Evolutionary conservation across 2,888 invertebrate species (phyloP).

Genomic region (Eupithecia centaureata): DNA sequence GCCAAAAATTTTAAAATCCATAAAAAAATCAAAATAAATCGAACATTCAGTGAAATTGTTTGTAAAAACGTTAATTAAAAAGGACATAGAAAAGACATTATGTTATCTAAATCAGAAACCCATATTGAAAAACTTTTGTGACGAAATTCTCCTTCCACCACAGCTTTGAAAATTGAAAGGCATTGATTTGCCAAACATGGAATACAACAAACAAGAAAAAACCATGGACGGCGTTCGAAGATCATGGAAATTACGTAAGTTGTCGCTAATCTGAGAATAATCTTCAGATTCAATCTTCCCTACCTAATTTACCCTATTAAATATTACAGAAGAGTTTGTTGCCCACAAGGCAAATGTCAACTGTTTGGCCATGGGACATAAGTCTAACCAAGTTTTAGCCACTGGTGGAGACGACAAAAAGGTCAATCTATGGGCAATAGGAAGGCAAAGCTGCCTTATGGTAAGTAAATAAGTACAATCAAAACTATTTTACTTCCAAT

Average conservation of each 20-base stretch:
- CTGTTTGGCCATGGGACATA: slow-evolving; percentile 94
- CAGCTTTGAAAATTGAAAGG: slow-evolving; percentile 21
- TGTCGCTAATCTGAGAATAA: slow-evolving; percentile 15
- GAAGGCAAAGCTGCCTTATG: slow-evolving; percentile 97
- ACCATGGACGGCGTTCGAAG: slow-evolving; percentile 85
- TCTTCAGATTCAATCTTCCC: not conserved
- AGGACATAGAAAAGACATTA: not conserved
- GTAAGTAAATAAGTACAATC: slow-evolving; percentile 75
- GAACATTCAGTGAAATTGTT: slow-evolving; percentile 7
- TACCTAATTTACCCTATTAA: slow-evolving; percentile 8
- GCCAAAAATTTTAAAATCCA: not conserved
- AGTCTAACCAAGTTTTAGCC: slow-evolving; percentile 94
- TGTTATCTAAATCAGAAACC: not conserved
- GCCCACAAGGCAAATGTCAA: slow-evolving; percentile 95
- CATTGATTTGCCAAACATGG: slow-evolving; percentile 57
- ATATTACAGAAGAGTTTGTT: slow-evolving; percentile 90
- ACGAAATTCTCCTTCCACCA: not conserved
- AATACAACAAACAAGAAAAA: slow-evolving; percentile 47
- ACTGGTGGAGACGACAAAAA: slow-evolving; percentile 99
- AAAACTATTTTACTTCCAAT: not conserved
- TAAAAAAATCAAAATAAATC: not conserved
- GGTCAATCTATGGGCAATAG: slow-evolving; percentile 98
- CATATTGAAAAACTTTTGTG: not conserved
- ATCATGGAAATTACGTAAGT: slow-evolving; percentile 94
- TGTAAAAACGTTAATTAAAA: not conserved